phyloP scores from a whole-genome alignment of 2,888 invertebrate genomes.

The Morpho achilles region DNA sequence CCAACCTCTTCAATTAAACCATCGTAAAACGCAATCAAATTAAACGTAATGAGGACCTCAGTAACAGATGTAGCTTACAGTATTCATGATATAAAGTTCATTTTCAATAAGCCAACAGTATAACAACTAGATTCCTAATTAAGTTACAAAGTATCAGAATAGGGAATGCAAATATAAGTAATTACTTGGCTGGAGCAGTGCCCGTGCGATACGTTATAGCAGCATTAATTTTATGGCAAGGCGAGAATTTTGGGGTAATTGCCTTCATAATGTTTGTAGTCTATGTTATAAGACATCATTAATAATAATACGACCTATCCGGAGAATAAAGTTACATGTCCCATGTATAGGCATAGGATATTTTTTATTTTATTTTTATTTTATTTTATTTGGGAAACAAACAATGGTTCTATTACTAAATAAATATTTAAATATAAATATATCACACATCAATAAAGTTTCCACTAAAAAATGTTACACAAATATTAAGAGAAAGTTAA shows the following conservation, averaged over 20 bases:
- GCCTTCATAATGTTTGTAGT: conserved; percentile 24
- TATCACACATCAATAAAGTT: no score
- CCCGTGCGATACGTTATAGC: conserved; percentile 45
- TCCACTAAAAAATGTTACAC: no score
- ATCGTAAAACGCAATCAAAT: conserved; percentile 58
- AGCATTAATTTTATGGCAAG: conserved; percentile 59
- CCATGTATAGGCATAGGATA: no score
- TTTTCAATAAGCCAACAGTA: conserved; percentile 25
- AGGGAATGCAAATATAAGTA: conserved; percentile 57
- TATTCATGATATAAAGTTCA: conserved; percentile 29
- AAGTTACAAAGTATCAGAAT: conserved; percentile 30
- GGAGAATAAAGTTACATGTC: no score
- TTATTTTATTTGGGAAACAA: no score
- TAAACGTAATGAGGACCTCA: conserved; percentile 25
- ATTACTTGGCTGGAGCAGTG: conserved; percentile 43
- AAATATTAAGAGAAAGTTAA: no score
- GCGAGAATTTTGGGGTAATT: conserved; percentile 62
- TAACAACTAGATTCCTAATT: conserved; percentile 21
- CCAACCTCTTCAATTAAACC: conserved; percentile 50
- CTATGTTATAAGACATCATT: conserved; percentile 37
- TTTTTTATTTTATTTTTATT: no score
- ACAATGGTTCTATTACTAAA: no score
- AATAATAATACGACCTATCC: background rate
- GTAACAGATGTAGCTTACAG: conserved; percentile 8
- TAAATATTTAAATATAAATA: no score